Base-by-base conservation (phyloP, 2,113 vertebrate genomes). In the Megatriorchis doriae region DNA sequence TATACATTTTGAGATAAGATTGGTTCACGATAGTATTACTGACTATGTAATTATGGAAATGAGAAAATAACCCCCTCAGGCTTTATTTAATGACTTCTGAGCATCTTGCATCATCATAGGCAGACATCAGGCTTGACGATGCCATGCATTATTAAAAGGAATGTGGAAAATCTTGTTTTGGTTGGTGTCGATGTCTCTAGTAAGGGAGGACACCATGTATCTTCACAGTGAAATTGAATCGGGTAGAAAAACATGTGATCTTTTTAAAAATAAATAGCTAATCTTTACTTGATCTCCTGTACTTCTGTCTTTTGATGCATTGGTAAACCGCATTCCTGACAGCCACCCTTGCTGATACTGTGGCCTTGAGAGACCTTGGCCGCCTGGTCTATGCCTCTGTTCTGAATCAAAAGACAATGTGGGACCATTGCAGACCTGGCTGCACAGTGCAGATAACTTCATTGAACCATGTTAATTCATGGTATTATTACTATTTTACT, bases 101-200 rank as follows among this genome's bases (percentile, higher is more conserved):
- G 78, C 81, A 43, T 72, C 95, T 95, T 94, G 87, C 96, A 97
- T 93, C 87, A 94, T 95, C 93, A 71, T 5, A 90, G 77, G 73
- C 93, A 95, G 89, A 90, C 74, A 96, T 67, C 68, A 96, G 81
- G 68, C 74, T 95, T 93, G 63, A 59, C 72, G 73, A 92, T 95
- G 72, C 43, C 75, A 68, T 55, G 85, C 65, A 84, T 88, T 94
- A 95, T 85, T 82, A 50, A 94, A 91, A 96, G 73, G 94, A 96
- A 97, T 93, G 95, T 97, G 84, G 96, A 97, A 97, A 96, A 90
- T 95, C 95, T 85, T 96, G 95, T 93, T 97, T 88, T 80, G 52
- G 61, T 94, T 88, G 63, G 56, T 84, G 93, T 75, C 0, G 2
- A 55, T 94, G 58, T 94, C 93, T 97, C 81, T 88, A 58, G 81